Percentiles rank a stretch among this genome's conserved stretches.
phyloP scores from a whole-genome alignment of 2,888 invertebrate genomes.

The Miltochrista miniata region DNA sequence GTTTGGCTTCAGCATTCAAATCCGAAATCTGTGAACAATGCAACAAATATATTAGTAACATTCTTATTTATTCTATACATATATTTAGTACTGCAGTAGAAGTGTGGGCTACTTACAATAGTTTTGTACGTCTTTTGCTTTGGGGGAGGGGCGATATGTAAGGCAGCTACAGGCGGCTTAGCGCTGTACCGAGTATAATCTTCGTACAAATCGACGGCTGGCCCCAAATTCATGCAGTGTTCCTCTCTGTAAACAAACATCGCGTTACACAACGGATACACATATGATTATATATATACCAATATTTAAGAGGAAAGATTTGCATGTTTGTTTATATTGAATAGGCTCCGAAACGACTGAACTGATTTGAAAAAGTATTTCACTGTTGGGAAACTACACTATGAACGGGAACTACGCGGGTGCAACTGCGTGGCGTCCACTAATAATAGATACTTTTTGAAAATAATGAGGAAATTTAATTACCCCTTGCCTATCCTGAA shows the following conservation, averaged over 20 bases:
- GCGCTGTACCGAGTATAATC: slow-evolving; percentile 9
- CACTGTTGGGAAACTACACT: no score
- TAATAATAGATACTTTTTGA: no score
- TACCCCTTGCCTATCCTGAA: no score
- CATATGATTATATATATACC: not conserved
- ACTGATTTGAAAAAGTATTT: no score
- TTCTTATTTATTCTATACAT: not conserved
- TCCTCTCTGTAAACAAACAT: slow-evolving; percentile 22
- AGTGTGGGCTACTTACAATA: slow-evolving; percentile 23
- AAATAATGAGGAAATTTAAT: no score
- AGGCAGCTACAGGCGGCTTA: slow-evolving; percentile 3
- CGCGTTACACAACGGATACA: not conserved
- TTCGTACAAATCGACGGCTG: slow-evolving; percentile 15
- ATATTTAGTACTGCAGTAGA: not conserved
- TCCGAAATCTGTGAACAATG: slow-evolving; percentile 52
- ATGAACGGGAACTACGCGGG: no score
- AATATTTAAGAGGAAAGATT: no score
- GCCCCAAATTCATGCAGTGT: slow-evolving; percentile 21
- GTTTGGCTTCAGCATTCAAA: slow-evolving; percentile 60
- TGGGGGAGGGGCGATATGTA: slow-evolving; percentile 2
- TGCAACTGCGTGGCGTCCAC: no score
- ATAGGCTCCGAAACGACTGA: no score
- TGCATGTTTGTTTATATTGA: no score
- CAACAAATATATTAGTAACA: not conserved
- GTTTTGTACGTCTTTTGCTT: slow-evolving; percentile 12